Base-by-base conservation (phyloP, 1,140 invertebrate species). In the Scaptomyza graminum region DNA sequence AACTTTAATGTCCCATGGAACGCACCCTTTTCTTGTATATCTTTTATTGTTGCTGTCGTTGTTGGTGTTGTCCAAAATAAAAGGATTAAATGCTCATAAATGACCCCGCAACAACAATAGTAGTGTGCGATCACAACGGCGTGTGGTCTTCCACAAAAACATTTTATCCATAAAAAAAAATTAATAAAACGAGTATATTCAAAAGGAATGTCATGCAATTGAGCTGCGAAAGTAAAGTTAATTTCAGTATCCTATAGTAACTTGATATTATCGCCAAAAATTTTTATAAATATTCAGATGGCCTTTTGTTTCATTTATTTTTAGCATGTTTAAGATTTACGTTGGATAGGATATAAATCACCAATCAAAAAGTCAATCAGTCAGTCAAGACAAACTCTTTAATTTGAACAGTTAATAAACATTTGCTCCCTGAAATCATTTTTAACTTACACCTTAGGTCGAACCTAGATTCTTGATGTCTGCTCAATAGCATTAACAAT, bases 31-130 rank as follows among this genome's bases (percentile, higher is more conserved):
- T 76, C 6, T 31, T 6, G 6, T 0, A 34, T 34, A 2, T 74
- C 64, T 67, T 64, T 59, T 54, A 44, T 51, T 43, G 39, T 34
- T 34, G 49, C 37, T 55, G 43, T 37, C 34, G 57, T 57, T 75
- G 63, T 67, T 57, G 50, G 57, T 57, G 72, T 78, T 60, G 60
- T 57, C 34, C 18, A 47, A 71, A 64, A 68, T 56, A 63, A 84
- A 84, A 84, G 80, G 80, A 83, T 83, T 83, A 84, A 84, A 79
- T 71, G 62, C 51, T 75, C 71, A 64, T 83, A 83, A 79, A 68
- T 75, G 79, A 74, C 49, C 67, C 65, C 8, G 31, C 31, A 34
- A 34, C 71, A 37, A 57, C 61, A 18, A 54, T 56, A 50, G 49
- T 52, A 25, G 70, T 51, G 52, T 49, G 56, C 73, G 55, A 54